phyloP scores from a whole-genome alignment of 2,113 vertebrate species.

The Perca flavescens region DNA sequence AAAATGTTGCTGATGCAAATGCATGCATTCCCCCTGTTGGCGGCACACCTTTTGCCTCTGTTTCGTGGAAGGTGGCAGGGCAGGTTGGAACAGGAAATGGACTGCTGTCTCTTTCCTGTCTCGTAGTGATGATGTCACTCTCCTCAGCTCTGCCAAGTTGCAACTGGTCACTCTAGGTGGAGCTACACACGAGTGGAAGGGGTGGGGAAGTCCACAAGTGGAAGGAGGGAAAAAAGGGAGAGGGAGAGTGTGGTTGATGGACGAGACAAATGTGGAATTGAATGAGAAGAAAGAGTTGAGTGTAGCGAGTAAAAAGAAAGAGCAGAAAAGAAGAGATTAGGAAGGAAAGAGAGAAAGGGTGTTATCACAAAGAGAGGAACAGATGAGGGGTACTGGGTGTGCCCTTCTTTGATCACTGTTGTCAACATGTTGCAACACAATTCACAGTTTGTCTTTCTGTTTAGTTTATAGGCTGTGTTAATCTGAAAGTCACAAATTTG shows the following conservation, averaged over 20 bases:
- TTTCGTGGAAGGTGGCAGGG: constrained; percentile 25
- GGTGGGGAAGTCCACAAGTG: constrained; percentile 52
- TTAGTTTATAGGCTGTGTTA: neutral
- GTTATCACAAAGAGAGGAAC: constrained; percentile 71
- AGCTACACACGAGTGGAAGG: constrained; percentile 59
- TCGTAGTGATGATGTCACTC: constrained; percentile 56
- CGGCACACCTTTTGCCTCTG: neutral
- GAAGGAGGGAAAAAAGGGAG: constrained; percentile 1
- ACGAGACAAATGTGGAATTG: constrained; percentile 49
- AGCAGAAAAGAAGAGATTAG: constrained; percentile 47
- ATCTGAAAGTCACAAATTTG: neutral
- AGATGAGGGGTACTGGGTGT: constrained; percentile 69
- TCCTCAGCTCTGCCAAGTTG: constrained; percentile 36
- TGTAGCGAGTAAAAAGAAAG: constrained; percentile 26
- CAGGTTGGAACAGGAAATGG: constrained; percentile 10
- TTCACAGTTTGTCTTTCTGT: constrained; percentile 51
- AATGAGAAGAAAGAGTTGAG: constrained; percentile 29
- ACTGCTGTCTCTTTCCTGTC: constrained; percentile 41
- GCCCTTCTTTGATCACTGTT: constrained; percentile 73
- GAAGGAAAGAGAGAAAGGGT: constrained; percentile 70
- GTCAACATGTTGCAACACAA: constrained; percentile 57
- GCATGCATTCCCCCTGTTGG: neutral
- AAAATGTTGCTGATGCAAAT: neutral
- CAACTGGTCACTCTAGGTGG: constrained; percentile 66
- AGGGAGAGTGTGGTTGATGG: constrained; percentile 12